These are phyloP conservation scores for Drosophila bocqueti DNA, from an alignment of 1,140 invertebrate genomes.

Conservation along the genomic window DNA sequence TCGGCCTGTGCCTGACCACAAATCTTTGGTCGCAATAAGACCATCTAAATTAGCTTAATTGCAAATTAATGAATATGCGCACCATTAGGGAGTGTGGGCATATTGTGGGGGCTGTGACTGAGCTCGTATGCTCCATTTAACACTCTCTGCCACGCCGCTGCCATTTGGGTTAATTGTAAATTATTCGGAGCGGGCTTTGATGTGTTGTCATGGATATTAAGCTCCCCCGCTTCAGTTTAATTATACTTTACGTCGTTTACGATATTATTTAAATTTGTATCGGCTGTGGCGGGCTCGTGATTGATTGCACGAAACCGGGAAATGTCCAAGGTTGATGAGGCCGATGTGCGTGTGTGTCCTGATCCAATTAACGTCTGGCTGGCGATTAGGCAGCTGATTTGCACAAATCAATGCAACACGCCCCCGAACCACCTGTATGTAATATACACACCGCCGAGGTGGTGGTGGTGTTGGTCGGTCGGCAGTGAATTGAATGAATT, in stretches of 20 bases:
- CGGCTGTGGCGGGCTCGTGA: slow-evolving; percentile 1
- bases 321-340: slow-evolving; percentile 9
- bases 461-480: neutral
- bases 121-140: slow-evolving; percentile 23
- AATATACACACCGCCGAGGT: slow-evolving; percentile 10
- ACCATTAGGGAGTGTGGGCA: neutral
- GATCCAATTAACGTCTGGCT: slow-evolving; percentile 56
- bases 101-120: neutral
- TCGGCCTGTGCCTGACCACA: slow-evolving; percentile 4
- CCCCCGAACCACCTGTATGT: slow-evolving; percentile 35
- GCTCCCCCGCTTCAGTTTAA: slow-evolving; percentile 10
- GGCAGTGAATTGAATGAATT: slow-evolving; percentile 41
- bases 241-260: slow-evolving; percentile 32
- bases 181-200: slow-evolving; percentile 32
- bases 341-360: slow-evolving; percentile 20
- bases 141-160: neutral
- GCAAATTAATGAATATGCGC: slow-evolving; percentile 47
- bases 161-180: slow-evolving; percentile 50
- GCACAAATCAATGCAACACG: slow-evolving; percentile 60
- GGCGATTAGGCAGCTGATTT: slow-evolving; percentile 53
- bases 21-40: slow-evolving; percentile 22
- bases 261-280: slow-evolving; percentile 35
- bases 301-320: slow-evolving; percentile 13
- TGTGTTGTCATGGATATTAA: slow-evolving; percentile 51
- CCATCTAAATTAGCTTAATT: slow-evolving; percentile 41